phyloP scores from a whole-genome alignment of 2,797 vertebrate species.

The Sebastes jordani region DNA sequence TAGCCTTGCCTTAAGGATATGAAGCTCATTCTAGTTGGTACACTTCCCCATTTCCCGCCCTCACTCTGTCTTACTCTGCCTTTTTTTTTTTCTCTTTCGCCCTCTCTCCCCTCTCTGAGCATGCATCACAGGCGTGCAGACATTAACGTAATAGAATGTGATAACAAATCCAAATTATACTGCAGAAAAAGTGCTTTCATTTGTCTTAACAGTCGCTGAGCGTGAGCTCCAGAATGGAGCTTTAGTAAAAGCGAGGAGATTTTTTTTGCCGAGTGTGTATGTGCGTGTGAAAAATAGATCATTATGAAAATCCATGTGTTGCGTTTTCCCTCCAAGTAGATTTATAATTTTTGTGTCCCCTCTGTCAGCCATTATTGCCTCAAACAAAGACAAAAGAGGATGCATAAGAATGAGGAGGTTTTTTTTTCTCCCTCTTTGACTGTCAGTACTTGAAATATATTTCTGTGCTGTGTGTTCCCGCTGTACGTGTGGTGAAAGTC shows the following conservation, averaged over 20 bases:
- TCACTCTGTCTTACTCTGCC: constrained; percentile 16
- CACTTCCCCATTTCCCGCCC: constrained; percentile 30
- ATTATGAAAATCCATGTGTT: constrained; percentile 72
- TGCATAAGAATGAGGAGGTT: constrained; percentile 20
- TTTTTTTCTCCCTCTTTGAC: constrained; percentile 12
- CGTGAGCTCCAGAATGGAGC: constrained; percentile 55
- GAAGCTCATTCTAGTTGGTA: constrained; percentile 64
- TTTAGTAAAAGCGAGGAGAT: constrained; percentile 51
- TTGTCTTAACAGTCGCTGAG: constrained; percentile 55
- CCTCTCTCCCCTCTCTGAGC: constrained; percentile 4
- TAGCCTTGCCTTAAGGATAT: constrained; percentile 78
- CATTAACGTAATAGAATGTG: constrained; percentile 67
- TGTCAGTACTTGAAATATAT: constrained; percentile 42
- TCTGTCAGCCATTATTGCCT: constrained; percentile 56
- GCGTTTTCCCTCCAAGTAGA: constrained; percentile 63
- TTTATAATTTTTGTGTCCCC: constrained; percentile 64
- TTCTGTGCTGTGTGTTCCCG: constrained; percentile 9
- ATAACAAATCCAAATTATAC: constrained; percentile 75
- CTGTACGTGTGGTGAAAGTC: constrained; percentile 35
- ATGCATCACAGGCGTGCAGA: constrained; percentile 58
- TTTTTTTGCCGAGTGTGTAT: constrained; percentile 14
- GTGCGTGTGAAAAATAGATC: constrained; percentile 53
- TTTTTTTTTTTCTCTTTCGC: constrained; percentile 6
- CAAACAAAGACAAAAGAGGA: constrained; percentile 58
- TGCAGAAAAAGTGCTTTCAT: constrained; percentile 68